These are phyloP conservation scores for Drosophila phalerata DNA, from an alignment of 2,888 invertebrate species.

Conservation along the genomic window DNA sequence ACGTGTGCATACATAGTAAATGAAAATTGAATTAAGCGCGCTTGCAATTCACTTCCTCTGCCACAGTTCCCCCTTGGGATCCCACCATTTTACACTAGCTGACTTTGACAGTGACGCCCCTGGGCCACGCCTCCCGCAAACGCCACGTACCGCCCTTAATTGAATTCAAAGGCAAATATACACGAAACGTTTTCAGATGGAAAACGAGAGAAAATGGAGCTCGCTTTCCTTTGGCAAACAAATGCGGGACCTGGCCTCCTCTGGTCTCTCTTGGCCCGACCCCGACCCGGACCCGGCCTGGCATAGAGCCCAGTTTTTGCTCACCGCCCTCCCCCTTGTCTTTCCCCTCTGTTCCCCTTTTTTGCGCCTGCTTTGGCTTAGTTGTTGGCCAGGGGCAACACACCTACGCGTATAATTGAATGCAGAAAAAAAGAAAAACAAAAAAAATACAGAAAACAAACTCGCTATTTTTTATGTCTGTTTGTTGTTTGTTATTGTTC, in stretches of 20 bases:
- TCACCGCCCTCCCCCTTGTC: neutral
- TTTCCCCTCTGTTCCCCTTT: neutral
- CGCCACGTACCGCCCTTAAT: slow-evolving; percentile 37
- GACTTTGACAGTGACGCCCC: slow-evolving; percentile 23
- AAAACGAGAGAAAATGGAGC: slow-evolving; percentile 51
- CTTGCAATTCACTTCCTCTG: slow-evolving; percentile 29
- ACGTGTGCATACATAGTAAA: slow-evolving; percentile 48
- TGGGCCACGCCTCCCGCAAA: slow-evolving; percentile 16
- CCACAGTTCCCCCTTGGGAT: neutral
- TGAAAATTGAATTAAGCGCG: slow-evolving; percentile 67
- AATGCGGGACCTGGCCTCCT: slow-evolving; percentile 37
- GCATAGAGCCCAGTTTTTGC: slow-evolving; percentile 33
- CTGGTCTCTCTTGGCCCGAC: slow-evolving; percentile 19
- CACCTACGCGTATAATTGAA: slow-evolving; percentile 59
- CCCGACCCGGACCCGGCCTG: slow-evolving; percentile 24
- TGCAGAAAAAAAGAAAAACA: slow-evolving; percentile 28
- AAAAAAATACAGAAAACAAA: slow-evolving; percentile 4
- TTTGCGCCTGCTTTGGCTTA: slow-evolving; percentile 26
- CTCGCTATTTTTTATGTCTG: slow-evolving; percentile 32
- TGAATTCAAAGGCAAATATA: slow-evolving; percentile 62
- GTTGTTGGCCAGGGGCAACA: slow-evolving; percentile 22
- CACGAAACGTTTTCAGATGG: slow-evolving; percentile 33
- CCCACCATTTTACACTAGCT: neutral
- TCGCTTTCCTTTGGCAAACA: slow-evolving; percentile 60
- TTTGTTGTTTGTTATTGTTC: slow-evolving; percentile 15